These are phyloP conservation scores for Acanthosepion pharaonis DNA, from an alignment of 2,888 invertebrate species.

Conservation along the genomic window DNA sequence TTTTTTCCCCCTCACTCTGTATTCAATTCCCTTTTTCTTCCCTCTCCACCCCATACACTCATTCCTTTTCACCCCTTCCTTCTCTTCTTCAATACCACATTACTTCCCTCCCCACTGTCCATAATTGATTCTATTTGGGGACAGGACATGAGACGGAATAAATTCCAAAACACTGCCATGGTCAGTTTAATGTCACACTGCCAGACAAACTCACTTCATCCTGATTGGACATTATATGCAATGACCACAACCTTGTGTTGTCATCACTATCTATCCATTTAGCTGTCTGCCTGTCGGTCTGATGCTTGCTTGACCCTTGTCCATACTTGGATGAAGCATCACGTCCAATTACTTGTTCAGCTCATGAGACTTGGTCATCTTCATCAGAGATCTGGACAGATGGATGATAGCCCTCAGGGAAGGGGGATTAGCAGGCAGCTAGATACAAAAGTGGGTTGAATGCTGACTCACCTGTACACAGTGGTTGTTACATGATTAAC, in stretches of 20 bases:
- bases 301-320: conserved; percentile 22
- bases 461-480: conserved; percentile 20
- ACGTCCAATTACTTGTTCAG: background rate
- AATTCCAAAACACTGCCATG: background rate
- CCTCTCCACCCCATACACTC: background rate
- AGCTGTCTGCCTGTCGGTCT: background rate
- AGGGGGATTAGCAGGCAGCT: background rate
- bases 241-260: conserved; percentile 4
- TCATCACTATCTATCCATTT: background rate
- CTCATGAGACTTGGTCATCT: conserved; percentile 21
- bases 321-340: background rate
- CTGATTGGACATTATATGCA: background rate
- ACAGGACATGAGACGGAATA: background rate
- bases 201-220: background rate
- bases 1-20: background rate
- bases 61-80: background rate
- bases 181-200: background rate
- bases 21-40: background rate
- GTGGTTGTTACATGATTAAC: background rate
- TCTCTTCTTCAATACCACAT: background rate
- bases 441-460: background rate
- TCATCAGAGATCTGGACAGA: background rate
- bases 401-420: background rate
- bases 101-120: background rate
- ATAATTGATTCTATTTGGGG: conserved; percentile 9